A percentile compares a stretch with the other conserved stretches of the same genome.
These are phyloP conservation scores for Saimiri boliviensis DNA, from an alignment of 2,113 vertebrate species.

Conservation along the genomic window DNA sequence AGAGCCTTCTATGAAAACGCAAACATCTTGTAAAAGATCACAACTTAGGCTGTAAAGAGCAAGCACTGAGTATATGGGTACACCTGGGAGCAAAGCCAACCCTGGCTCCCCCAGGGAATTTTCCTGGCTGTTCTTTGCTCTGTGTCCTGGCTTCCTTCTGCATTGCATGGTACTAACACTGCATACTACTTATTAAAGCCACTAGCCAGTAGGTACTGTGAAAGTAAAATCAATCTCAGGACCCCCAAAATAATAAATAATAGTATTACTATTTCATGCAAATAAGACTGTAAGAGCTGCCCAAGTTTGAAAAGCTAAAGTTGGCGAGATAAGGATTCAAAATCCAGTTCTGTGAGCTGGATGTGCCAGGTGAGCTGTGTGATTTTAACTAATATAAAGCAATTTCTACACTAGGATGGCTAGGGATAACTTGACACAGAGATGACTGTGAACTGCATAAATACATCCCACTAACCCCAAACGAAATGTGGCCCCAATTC, in stretches of 20 bases:
- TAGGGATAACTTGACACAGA: not conserved
- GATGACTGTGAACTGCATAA: not conserved
- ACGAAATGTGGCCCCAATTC: not conserved
- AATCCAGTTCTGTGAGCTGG: not conserved
- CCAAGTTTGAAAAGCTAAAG: not conserved
- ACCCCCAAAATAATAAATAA: not conserved
- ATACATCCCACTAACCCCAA: not conserved
- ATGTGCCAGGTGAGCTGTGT: too few relatives aligned
- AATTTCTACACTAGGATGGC: not conserved
- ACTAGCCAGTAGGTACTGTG: not conserved
- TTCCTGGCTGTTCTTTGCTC: not conserved
- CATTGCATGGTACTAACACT: not conserved
- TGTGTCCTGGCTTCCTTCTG: not conserved
- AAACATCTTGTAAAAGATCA: not conserved
- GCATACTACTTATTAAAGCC: not conserved
- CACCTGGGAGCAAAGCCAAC: not conserved
- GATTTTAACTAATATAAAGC: not conserved
- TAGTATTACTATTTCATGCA: not conserved
- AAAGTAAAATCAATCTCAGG: too few relatives aligned
- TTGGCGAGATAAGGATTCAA: not conserved
- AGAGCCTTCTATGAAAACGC: slow-evolving; percentile 23
- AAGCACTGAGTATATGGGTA: not conserved
- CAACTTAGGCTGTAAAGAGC: not conserved
- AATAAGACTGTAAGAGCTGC: not conserved
- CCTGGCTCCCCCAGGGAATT: not conserved